Evolutionary conservation across 53 echinoderm and acorn worm species (phyloP).

Genomic region (Hippasteria phrygiana): DNA sequence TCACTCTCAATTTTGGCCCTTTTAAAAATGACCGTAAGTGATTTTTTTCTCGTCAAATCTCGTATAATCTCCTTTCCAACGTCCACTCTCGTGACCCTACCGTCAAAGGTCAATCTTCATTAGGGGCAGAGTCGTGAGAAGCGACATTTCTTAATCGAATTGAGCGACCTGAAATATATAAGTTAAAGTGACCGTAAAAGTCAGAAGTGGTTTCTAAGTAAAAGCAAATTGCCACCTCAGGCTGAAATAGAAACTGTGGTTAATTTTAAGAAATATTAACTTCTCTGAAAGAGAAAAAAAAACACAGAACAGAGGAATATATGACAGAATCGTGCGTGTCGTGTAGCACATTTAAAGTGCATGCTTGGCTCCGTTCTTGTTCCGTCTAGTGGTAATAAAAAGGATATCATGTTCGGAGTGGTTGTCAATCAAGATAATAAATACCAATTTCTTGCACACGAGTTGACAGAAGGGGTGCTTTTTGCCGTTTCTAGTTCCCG

Average conservation of each 20-base stretch:
- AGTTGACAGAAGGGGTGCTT: neutral
- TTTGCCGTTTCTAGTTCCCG: neutral
- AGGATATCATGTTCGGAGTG: neutral
- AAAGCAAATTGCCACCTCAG: neutral
- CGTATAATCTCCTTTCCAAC: too few species aligned
- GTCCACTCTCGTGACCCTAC: too few species aligned
- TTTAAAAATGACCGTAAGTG: too few species aligned
- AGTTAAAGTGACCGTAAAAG: neutral
- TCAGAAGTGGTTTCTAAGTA: neutral
- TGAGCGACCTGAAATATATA: too few species aligned
- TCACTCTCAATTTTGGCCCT: too few species aligned
- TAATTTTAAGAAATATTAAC: constrained; percentile 4
- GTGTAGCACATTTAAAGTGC: too few species aligned
- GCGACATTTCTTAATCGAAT: too few species aligned
- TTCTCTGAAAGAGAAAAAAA: neutral
- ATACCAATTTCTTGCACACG: neutral
- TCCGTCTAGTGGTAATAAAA: neutral
- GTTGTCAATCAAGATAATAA: neutral
- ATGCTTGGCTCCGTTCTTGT: too few species aligned
- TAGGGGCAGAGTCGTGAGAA: too few species aligned
- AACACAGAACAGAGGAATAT: neutral
- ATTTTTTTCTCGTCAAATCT: too few species aligned
- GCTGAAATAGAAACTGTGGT: too few species aligned
- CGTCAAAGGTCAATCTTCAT: too few species aligned
- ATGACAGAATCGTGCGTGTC: neutral